Evolutionary conservation across 92 coral and sea anemone genomes (phyloP).

Genomic region (Zoanthus sociatus): DNA sequence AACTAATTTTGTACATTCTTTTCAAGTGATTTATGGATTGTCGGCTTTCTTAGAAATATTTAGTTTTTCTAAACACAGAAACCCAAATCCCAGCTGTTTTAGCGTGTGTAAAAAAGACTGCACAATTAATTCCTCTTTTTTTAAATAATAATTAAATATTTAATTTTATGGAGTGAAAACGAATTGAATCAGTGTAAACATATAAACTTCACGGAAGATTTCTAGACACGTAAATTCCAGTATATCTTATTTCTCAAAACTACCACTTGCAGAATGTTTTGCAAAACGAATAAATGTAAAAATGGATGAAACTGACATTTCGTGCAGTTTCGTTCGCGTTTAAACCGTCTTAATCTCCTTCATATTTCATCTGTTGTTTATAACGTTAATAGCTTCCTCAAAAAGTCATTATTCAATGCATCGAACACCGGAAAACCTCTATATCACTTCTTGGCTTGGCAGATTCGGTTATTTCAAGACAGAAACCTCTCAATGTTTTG

Average conservation of each 20-base stretch:
- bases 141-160: background rate
- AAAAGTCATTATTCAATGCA: background rate
- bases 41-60: background rate
- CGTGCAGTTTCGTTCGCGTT: background rate
- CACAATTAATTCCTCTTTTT: background rate
- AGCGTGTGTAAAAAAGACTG: background rate
- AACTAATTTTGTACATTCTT: background rate
- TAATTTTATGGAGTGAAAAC: background rate
- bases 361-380: background rate
- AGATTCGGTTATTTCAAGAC: background rate
- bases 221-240: background rate
- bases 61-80: background rate
- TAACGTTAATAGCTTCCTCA: background rate
- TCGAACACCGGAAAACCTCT: background rate
- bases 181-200: constrained; percentile 1
- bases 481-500: no score
- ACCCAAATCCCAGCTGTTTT: background rate
- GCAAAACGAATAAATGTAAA: background rate
- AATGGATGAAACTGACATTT: background rate
- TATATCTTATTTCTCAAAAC: background rate
- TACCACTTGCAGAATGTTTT: background rate
- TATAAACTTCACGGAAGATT: background rate
- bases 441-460: background rate
- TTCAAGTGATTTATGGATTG: background rate
- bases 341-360: background rate